Conservation (phyloP, 2,113 vertebrate genomes). For the Ceyx margarethae region DNA sequence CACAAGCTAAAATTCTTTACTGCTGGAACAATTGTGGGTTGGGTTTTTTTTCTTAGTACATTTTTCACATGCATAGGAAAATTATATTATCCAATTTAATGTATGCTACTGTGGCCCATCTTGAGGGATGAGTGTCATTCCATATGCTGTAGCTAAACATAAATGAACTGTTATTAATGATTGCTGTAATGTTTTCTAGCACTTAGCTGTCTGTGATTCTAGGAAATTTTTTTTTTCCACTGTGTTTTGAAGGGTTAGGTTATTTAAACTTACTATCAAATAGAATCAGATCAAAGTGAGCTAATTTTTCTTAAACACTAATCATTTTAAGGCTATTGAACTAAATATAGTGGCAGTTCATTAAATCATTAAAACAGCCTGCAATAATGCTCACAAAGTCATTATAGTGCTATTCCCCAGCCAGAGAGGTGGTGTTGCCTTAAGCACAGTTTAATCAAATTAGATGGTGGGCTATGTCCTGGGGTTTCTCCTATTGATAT, state of each 20-base stretch:
- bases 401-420: slow-evolving; percentile 90
- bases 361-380: slow-evolving; percentile 92
- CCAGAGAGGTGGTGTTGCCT: slow-evolving; percentile 87
- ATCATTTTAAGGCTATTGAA: slow-evolving; percentile 90
- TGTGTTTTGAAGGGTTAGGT: slow-evolving; percentile 84
- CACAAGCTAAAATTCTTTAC: neutral
- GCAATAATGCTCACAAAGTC: slow-evolving; percentile 90
- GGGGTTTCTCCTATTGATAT: slow-evolving; percentile 92
- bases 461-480: slow-evolving; percentile 89
- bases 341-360: slow-evolving; percentile 88
- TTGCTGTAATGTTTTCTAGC: slow-evolving; percentile 78
- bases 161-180: slow-evolving; percentile 82
- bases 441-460: slow-evolving; percentile 95
- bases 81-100: slow-evolving; percentile 25
- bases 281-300: slow-evolving; percentile 86
- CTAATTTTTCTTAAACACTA: slow-evolving; percentile 89
- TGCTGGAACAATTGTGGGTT: neutral
- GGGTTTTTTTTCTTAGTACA: neutral
- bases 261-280: slow-evolving; percentile 86
- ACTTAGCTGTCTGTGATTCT: slow-evolving; percentile 80
- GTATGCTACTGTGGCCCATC: slow-evolving; percentile 41
- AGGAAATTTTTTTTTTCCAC: slow-evolving; percentile 75
- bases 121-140: slow-evolving; percentile 65
- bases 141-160: slow-evolving; percentile 75
- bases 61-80: neutral